phyloP scores from a whole-genome alignment of 2,113 vertebrate genomes.

The Psittacula cyanocephala region DNA sequence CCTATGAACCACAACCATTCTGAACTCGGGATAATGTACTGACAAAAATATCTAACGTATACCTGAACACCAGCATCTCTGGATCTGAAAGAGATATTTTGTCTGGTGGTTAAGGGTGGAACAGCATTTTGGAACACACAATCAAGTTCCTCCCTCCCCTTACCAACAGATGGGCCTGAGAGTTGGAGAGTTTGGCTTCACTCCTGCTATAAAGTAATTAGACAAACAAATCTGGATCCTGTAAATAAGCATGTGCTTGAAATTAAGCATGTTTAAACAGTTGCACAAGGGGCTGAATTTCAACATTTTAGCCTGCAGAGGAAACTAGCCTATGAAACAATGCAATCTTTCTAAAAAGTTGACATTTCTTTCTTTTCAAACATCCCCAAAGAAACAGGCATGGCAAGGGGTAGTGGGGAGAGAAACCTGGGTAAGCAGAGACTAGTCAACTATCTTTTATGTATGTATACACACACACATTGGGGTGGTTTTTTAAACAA shows the following conservation, averaged over 20 bases:
- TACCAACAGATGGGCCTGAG: slow-evolving; percentile 38
- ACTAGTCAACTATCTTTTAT: neutral
- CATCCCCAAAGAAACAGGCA: neutral
- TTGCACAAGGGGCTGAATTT: neutral
- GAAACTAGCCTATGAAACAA: neutral
- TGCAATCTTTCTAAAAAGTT: neutral
- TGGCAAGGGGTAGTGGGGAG: neutral
- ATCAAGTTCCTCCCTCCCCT: neutral
- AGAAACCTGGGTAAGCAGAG: neutral
- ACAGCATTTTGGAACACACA: slow-evolving; percentile 38
- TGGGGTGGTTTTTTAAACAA: neutral
- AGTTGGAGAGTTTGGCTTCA: slow-evolving; percentile 44
- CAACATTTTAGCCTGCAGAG: neutral
- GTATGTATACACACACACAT: neutral
- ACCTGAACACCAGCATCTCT: neutral
- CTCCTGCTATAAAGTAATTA: slow-evolving; percentile 47
- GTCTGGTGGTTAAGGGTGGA: neutral
- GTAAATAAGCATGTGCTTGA: slow-evolving; percentile 55
- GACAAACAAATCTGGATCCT: slow-evolving; percentile 60
- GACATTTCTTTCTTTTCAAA: neutral
- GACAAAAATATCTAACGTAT: neutral
- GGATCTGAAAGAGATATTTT: neutral
- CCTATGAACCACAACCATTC: neutral
- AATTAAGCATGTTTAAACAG: slow-evolving; percentile 29
- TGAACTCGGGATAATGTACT: neutral